Conservation (phyloP, 2,888 invertebrate species). For the Cataglyphis rosenhaueri region DNA sequence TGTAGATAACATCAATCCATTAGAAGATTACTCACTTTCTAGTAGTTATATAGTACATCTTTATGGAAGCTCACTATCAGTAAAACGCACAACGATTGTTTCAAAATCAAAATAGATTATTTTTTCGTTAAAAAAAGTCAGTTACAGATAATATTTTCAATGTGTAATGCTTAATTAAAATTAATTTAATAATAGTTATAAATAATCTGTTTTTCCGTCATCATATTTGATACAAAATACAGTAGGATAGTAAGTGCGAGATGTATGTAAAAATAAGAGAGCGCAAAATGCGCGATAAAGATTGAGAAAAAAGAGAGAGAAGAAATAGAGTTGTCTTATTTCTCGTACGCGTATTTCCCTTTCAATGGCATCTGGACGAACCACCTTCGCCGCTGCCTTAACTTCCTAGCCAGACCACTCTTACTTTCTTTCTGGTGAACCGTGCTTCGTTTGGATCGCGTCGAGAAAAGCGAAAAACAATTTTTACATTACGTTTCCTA, state of each 20-base stretch:
- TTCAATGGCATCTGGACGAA: constrained; percentile 83
- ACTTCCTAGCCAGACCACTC: constrained; percentile 80
- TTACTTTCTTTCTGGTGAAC: constrained; percentile 78
- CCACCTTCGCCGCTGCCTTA: constrained; percentile 74
- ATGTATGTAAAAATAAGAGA: neutral
- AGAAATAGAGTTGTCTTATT: constrained; percentile 56
- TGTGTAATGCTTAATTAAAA: neutral
- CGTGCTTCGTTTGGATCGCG: constrained; percentile 56
- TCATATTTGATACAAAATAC: neutral
- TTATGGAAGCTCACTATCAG: constrained; percentile 7
- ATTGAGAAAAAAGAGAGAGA: neutral
- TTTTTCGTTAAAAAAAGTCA: neutral
- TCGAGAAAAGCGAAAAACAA: constrained; percentile 11
- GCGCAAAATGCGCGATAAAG: neutral
- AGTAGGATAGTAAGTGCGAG: neutral
- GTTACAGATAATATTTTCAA: neutral
- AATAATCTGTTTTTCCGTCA: neutral
- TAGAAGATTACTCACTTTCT: constrained; percentile 18
- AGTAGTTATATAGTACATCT: neutral
- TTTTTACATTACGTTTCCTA: neutral
- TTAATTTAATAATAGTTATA: neutral
- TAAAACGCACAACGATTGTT: constrained; percentile 2
- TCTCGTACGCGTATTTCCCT: constrained; percentile 76
- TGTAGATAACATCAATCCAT: constrained; percentile 25
- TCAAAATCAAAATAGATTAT: neutral